Percentiles rank a stretch among this genome's conserved stretches.
These are phyloP conservation scores for Sycobia sp. DNA, from an alignment of 1,140 invertebrate species.

Conservation along the genomic window DNA sequence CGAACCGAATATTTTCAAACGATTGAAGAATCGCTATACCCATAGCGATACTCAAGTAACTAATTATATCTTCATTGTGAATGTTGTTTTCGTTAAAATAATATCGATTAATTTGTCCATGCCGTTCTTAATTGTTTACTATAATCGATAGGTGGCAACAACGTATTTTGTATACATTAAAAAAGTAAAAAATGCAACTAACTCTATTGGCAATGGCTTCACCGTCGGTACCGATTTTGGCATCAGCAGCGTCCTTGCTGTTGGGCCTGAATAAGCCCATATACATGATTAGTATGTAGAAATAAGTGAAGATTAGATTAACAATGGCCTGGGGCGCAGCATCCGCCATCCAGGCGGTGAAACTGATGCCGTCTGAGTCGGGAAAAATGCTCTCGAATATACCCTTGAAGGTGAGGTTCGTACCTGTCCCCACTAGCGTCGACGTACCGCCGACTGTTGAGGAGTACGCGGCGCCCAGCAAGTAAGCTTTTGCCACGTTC, in stretches of 20 bases:
- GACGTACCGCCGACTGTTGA: constrained; percentile 83
- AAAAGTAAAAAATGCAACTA: no score
- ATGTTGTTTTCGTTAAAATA: no score
- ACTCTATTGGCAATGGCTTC: constrained; percentile 68
- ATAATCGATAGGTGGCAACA: no score
- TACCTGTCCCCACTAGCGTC: constrained; percentile 85
- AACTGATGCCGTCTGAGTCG: constrained; percentile 66
- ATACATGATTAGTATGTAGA: constrained; percentile 73
- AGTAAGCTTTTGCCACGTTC: constrained; percentile 72
- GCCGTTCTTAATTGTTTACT: no score
- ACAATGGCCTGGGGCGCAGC: constrained; percentile 71
- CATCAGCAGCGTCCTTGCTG: constrained; percentile 65
- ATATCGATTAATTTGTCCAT: no score
- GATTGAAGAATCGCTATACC: no score
- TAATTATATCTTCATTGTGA: no score
- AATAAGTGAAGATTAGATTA: constrained; percentile 74
- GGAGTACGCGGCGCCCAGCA: constrained; percentile 80
- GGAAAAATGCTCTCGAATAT: constrained; percentile 68
- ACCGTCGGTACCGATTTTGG: constrained; percentile 64
- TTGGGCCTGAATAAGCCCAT: constrained; percentile 74
- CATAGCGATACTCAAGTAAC: no score
- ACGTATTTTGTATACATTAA: background rate
- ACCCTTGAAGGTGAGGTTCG: constrained; percentile 85
- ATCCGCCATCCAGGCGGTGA: constrained; percentile 77
- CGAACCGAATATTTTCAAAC: no score